Evolutionary conservation across 1,140 invertebrate genomes (phyloP).

Genomic region (Littorina saxatilis): DNA sequence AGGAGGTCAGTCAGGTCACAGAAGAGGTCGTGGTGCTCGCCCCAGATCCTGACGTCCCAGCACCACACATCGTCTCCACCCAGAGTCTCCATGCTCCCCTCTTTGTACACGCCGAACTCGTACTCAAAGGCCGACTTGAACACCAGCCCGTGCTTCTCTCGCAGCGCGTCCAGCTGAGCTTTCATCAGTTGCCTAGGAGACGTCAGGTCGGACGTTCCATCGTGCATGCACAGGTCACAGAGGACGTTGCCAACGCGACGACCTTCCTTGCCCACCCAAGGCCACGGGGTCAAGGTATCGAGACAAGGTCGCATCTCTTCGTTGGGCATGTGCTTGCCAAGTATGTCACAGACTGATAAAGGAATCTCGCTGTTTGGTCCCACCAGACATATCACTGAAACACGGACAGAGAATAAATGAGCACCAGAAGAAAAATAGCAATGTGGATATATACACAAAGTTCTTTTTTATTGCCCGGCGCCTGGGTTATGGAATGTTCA

Average conservation of each 20-base stretch:
- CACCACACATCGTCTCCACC: background rate
- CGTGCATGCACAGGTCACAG: background rate
- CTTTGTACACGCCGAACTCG: constrained; percentile 36
- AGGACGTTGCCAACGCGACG: constrained; percentile 22
- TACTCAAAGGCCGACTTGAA: constrained; percentile 39
- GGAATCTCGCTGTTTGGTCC: constrained; percentile 16
- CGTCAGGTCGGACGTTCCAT: constrained; percentile 19
- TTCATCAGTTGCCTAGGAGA: background rate
- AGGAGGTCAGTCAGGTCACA: constrained; percentile 22
- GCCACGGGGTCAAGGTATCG: constrained; percentile 22
- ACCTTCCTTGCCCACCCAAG: constrained; percentile 12
- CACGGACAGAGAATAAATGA: too few relatives aligned
- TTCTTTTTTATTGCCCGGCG: too few relatives aligned
- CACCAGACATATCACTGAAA: background rate
- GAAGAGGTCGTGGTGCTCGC: constrained; percentile 11
- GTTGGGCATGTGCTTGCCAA: constrained; percentile 1
- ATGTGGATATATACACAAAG: too few relatives aligned
- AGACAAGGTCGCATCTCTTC: background rate
- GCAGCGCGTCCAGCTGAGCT: constrained; percentile 2
- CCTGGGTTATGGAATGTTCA: too few relatives aligned
- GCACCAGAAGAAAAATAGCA: too few relatives aligned
- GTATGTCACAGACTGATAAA: background rate
- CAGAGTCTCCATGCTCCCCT: background rate
- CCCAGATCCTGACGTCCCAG: background rate
- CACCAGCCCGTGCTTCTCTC: constrained; percentile 22